A percentile compares a stretch with the other conserved stretches of the same genome.
These are phyloP conservation scores for Corbicula japonica DNA, from an alignment of 2,888 invertebrate genomes.

Conservation along the genomic window DNA sequence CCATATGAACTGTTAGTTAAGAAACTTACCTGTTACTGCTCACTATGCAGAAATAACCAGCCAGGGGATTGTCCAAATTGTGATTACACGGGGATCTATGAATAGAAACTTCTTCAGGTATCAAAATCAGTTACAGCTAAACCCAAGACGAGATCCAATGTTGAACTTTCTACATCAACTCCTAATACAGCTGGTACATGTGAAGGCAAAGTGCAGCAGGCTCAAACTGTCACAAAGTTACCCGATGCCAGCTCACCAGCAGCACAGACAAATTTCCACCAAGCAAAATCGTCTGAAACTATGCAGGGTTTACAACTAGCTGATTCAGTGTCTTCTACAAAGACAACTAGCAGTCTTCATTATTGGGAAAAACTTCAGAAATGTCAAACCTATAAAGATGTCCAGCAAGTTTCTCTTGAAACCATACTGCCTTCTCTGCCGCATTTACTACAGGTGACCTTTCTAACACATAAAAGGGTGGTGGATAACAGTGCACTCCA, in stretches of 20 bases:
- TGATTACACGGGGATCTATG: not conserved
- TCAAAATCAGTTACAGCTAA: no score
- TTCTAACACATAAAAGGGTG: constrained; percentile 25
- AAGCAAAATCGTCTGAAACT: not conserved
- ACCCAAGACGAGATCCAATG: no score
- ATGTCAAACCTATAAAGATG: constrained; percentile 11
- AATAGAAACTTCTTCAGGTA: no score
- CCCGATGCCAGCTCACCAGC: no score
- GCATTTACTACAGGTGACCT: constrained; percentile 16
- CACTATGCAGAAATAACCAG: constrained; percentile 19
- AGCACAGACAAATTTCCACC: no score
- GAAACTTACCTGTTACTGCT: constrained; percentile 47
- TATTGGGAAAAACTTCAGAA: constrained; percentile 1
- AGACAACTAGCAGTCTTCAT: constrained; percentile 1
- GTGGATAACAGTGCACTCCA: constrained; percentile 13
- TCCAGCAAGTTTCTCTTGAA: constrained; percentile 3
- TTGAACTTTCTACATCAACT: no score
- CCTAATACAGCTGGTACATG: not conserved
- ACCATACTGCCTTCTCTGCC: constrained; percentile 14
- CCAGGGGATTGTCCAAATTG: not conserved
- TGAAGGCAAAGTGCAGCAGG: not conserved
- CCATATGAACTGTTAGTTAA: constrained; percentile 33
- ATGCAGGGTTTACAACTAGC: not conserved
- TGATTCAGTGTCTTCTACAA: not conserved
- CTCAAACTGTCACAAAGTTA: not conserved